A percentile compares a stretch with the other conserved stretches of the same genome.
Evolutionary conservation across 2,113 vertebrate species (phyloP).

Genomic region (Psilopsiagon aymara): DNA sequence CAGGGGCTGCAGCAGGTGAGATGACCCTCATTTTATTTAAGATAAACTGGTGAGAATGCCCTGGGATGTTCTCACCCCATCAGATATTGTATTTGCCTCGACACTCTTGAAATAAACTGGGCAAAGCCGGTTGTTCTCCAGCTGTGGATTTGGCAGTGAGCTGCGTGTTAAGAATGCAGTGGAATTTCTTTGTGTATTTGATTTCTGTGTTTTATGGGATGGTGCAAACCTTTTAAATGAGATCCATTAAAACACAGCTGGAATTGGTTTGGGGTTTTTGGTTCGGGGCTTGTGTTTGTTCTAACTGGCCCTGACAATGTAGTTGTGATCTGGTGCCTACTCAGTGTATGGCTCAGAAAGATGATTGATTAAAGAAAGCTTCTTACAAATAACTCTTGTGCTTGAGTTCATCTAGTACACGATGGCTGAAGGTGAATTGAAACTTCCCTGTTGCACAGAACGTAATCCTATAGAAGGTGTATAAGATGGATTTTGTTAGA

Average conservation of each 20-base stretch:
- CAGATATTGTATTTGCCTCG: neutral
- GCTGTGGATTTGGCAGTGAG: neutral
- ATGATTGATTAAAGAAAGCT: neutral
- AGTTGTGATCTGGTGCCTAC: neutral
- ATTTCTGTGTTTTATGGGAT: neutral
- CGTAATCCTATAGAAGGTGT: neutral
- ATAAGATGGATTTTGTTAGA: neutral
- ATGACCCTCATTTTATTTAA: neutral
- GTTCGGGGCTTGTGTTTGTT: neutral
- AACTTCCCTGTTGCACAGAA: neutral
- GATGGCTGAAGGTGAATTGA: neutral
- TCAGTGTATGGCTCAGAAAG: neutral
- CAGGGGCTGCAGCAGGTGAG: slow-evolving; percentile 96
- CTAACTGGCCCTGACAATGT: neutral
- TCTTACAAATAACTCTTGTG: neutral
- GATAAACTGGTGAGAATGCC: neutral
- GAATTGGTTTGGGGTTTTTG: neutral
- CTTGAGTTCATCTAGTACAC: neutral
- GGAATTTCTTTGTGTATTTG: neutral
- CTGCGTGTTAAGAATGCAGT: neutral
- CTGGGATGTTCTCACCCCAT: neutral
- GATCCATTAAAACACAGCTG: neutral
- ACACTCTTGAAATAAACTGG: neutral
- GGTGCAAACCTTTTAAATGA: neutral
- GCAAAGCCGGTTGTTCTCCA: neutral